Evolutionary conservation across 64 coral and sea anemone genomes (phyloP).

Genomic region (Stichodactyla mertensii): DNA sequence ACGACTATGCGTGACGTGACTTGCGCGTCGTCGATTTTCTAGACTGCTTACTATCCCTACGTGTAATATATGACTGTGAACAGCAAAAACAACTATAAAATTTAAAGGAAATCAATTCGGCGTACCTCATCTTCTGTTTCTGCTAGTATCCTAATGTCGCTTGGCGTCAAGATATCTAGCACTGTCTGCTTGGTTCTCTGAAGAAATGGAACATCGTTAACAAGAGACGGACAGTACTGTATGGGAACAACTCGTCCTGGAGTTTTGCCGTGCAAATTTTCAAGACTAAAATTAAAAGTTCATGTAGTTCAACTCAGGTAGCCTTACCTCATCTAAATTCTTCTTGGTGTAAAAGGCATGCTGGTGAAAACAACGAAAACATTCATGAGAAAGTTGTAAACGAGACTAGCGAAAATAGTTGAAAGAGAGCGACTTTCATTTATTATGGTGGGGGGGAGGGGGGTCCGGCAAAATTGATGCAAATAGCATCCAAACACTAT

Average conservation of each 20-base stretch:
- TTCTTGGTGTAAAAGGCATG: slow-evolving; percentile 85
- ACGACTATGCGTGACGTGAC: no score
- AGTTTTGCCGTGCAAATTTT: no score
- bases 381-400: no score
- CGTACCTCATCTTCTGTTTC: slow-evolving; percentile 98
- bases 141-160: slow-evolving; percentile 83
- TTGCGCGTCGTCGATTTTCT: no score
- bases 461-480: no score
- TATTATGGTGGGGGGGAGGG: no score
- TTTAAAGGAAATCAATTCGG: not conserved
- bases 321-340: slow-evolving; percentile 73
- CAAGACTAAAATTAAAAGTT: not conserved
- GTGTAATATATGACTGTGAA: not conserved
- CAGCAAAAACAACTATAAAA: not conserved
- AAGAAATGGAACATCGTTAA: not conserved
- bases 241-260: no score
- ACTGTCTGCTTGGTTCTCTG: slow-evolving; percentile 74
- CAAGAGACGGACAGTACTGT: not conserved
- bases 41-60: not conserved
- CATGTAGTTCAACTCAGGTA: not conserved
- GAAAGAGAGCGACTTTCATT: no score
- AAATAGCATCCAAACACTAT: no score
- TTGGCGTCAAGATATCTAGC: slow-evolving; percentile 81
- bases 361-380: not conserved
- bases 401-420: no score